These are phyloP conservation scores for Tigriopus californicus DNA, from an alignment of 2,888 invertebrate genomes.

Conservation along the genomic window DNA sequence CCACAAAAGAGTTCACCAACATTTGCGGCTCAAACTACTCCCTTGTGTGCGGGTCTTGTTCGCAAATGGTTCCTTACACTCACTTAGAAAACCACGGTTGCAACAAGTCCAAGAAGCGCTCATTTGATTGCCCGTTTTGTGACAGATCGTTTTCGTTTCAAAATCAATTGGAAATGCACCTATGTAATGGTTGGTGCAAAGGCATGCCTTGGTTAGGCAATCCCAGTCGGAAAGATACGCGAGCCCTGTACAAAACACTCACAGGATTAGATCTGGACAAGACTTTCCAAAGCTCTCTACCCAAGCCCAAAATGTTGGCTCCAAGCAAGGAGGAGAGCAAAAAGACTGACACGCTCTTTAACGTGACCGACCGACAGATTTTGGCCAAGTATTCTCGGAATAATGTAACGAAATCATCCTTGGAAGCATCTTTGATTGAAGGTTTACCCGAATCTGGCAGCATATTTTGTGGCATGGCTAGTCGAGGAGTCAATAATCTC, in stretches of 20 bases:
- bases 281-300: too few species aligned
- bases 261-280: constrained; percentile 5
- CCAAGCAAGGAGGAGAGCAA: too few species aligned
- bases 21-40: constrained; percentile 10
- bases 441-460: not conserved
- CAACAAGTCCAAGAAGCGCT: not conserved
- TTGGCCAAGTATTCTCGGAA: not conserved
- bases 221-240: not conserved
- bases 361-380: constrained; percentile 3
- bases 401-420: not conserved
- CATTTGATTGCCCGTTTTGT: constrained; percentile 4
- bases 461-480: constrained; percentile 5
- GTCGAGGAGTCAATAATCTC: not conserved
- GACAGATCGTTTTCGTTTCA: not conserved
- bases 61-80: not conserved
- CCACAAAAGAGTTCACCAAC: not conserved
- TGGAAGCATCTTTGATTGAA: not conserved
- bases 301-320: too few species aligned
- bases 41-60: constrained; percentile 2
- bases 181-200: constrained; percentile 11
- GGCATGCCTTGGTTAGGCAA: not conserved
- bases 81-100: not conserved
- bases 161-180: constrained; percentile 5
- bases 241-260: constrained; percentile 3
- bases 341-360: not conserved